These are phyloP conservation scores for Tachuris rubrigastra DNA, from an alignment of 2,113 vertebrate genomes.

Conservation along the genomic window DNA sequence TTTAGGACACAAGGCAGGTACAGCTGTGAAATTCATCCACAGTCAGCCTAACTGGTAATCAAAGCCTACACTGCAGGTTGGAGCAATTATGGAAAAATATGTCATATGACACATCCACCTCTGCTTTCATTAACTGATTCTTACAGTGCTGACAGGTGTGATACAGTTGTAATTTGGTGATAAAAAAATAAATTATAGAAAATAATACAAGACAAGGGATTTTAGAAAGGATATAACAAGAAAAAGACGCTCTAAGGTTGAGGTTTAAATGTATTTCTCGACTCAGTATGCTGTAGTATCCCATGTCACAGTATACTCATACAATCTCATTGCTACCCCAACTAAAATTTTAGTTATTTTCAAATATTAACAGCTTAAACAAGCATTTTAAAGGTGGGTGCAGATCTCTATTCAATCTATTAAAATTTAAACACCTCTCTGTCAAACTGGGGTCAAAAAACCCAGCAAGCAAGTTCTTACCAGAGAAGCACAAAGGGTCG, in stretches of 20 bases:
- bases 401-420: not conserved
- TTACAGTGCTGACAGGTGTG: not conserved
- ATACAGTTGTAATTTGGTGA: not conserved
- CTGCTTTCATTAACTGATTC: not conserved
- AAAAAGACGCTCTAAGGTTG: not conserved
- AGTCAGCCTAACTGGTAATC: not conserved
- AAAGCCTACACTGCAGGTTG: not conserved
- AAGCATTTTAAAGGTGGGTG: not conserved
- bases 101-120: accelerated
- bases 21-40: not conserved
- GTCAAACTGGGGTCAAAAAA: accelerated
- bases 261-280: not conserved
- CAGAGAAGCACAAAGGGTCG: not conserved
- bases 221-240: not conserved
- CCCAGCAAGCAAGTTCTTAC: not conserved
- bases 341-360: not conserved
- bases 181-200: not conserved
- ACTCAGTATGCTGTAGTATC: not conserved
- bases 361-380: not conserved
- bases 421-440: not conserved
- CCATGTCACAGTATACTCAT: accelerated
- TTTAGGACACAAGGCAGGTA: not conserved
- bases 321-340: not conserved
- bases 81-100: not conserved
- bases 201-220: not conserved